phyloP scores from a whole-genome alignment of 2,797 vertebrate species.

The Coracias cyanogaster region DNA sequence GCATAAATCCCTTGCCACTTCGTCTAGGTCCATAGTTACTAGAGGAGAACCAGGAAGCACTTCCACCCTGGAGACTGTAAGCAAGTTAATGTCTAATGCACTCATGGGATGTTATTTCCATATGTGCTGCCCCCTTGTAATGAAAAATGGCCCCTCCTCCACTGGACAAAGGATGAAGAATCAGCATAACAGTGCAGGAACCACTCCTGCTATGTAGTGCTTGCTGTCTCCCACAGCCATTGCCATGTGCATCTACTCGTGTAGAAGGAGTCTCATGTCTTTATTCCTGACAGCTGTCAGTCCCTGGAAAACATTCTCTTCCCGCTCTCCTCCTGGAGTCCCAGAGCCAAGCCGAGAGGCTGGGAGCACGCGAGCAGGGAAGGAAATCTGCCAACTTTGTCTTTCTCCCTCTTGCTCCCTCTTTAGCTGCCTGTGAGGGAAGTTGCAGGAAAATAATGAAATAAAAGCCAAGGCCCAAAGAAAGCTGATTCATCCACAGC shows the following conservation, averaged over 20 bases:
- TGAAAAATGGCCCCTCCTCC: neutral
- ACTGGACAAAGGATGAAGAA: neutral
- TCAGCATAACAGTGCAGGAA: neutral
- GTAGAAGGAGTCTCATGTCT: neutral
- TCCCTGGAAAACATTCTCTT: slow-evolving; percentile 29
- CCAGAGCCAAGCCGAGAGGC: slow-evolving; percentile 15
- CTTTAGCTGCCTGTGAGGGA: slow-evolving; percentile 55
- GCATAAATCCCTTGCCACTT: neutral
- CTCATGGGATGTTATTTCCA: neutral
- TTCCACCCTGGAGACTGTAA: neutral
- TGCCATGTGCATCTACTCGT: neutral
- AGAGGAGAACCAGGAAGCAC: neutral
- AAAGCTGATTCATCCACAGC: slow-evolving; percentile 78
- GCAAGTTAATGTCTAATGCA: neutral
- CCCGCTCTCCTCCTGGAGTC: neutral
- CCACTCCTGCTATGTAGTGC: accelerated
- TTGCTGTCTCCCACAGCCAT: neutral
- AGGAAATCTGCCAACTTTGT: slow-evolving; percentile 25
- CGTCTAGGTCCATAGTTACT: neutral
- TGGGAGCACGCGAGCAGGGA: neutral
- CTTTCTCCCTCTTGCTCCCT: slow-evolving; percentile 22
- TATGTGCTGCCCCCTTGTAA: neutral
- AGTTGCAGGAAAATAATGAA: slow-evolving; percentile 74
- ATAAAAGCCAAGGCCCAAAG: slow-evolving; percentile 76
- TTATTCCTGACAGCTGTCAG: slow-evolving; percentile 33